These are phyloP conservation scores for Delia radicum DNA, from an alignment of 1,140 invertebrate species.

Conservation along the genomic window DNA sequence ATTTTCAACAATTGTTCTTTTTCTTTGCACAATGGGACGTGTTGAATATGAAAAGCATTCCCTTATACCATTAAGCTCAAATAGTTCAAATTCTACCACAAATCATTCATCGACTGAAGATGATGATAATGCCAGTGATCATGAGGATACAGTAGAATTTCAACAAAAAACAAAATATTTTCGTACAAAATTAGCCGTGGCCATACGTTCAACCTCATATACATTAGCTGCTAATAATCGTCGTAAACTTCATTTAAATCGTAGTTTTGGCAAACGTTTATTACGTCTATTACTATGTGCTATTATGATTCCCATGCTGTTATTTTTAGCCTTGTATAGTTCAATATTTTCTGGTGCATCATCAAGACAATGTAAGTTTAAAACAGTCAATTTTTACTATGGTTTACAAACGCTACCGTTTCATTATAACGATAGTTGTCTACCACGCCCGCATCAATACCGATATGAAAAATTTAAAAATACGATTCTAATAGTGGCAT, in stretches of 20 bases:
- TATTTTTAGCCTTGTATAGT: constrained; percentile 12
- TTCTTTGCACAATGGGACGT: background rate
- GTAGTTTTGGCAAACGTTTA: constrained; percentile 12
- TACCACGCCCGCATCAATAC: too few species aligned
- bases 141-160: background rate
- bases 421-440: too few species aligned
- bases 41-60: background rate
- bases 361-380: background rate
- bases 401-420: too few species aligned
- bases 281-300: background rate
- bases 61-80: background rate
- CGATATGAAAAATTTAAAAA: too few species aligned
- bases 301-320: constrained; percentile 1
- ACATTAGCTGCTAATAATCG: background rate
- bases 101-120: background rate
- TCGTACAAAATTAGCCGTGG: constrained; percentile 8
- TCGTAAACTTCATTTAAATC: background rate
- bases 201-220: background rate
- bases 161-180: constrained; percentile 2
- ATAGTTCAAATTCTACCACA: background rate
- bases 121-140: background rate
- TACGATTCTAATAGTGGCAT: too few species aligned
- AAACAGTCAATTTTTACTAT: too few species aligned
- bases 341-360: background rate
- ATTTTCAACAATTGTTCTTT: too few species aligned